phyloP scores from a whole-genome alignment of 2,888 invertebrate species.

The Saturnia pavonia region DNA sequence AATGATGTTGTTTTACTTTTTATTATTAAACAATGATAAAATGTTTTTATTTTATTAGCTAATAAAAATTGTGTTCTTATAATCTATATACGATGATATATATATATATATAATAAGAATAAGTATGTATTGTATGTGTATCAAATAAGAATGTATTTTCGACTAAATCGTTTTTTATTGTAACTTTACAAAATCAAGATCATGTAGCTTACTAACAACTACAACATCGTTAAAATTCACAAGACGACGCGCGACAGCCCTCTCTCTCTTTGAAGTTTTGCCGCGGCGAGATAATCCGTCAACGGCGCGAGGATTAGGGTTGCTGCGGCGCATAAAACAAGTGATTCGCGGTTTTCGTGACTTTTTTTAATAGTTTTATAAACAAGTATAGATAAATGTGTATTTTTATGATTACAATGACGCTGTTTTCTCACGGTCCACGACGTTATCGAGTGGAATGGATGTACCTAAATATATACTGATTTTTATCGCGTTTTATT shows the following conservation, averaged over 20 bases:
- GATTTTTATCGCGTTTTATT: conserved; percentile 3
- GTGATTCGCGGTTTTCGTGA: conserved; percentile 14
- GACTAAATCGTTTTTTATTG: conserved; percentile 1
- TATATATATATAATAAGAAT: no score
- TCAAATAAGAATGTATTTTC: neutral
- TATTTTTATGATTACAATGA: neutral
- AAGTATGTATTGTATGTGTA: no score
- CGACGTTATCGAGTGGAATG: neutral
- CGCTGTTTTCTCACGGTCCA: conserved; percentile 6
- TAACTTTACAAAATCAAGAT: conserved; percentile 15
- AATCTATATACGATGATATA: no score
- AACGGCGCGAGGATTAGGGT: conserved; percentile 19
- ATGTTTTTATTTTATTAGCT: no score
- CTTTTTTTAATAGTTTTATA: conserved; percentile 5
- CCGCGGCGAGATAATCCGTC: conserved; percentile 52
- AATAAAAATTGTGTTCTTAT: no score
- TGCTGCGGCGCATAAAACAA: conserved; percentile 10
- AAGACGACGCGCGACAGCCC: conserved; percentile 46
- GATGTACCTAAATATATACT: neutral
- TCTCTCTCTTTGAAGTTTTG: conserved; percentile 54
- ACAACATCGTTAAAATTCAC: conserved; percentile 46
- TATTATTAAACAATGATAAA: no score
- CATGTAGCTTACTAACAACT: conserved; percentile 9
- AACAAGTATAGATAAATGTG: conserved; percentile 2
- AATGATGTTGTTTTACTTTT: no score